phyloP scores from a whole-genome alignment of 2,888 invertebrate genomes.

The Drosophila rubida region DNA sequence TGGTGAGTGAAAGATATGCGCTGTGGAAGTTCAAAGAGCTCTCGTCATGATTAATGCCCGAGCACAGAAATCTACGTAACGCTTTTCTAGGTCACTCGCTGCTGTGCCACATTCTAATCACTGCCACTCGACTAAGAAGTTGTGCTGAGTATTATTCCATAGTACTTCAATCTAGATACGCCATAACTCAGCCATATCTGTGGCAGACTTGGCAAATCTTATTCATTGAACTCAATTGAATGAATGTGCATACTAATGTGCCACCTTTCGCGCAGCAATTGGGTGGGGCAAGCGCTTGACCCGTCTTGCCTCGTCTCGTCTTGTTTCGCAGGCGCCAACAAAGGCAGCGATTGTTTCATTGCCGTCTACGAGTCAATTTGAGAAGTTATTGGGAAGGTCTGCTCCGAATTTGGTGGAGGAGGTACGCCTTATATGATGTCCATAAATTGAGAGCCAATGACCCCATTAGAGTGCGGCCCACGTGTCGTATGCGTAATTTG shows the following conservation, averaged over 20 bases:
- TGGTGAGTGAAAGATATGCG: slow-evolving; percentile 20
- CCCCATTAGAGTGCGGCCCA: slow-evolving; percentile 24
- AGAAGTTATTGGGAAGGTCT: slow-evolving; percentile 7
- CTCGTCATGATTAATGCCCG: slow-evolving; percentile 9
- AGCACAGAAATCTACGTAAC: not conserved
- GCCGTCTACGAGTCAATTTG: slow-evolving; percentile 18
- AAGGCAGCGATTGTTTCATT: slow-evolving; percentile 29
- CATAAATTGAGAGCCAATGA: slow-evolving; percentile 20
- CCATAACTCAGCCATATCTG: not conserved
- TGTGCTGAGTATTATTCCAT: too few relatives aligned
- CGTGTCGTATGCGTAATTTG: slow-evolving; percentile 48
- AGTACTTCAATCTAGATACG: too few relatives aligned
- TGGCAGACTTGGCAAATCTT: not conserved
- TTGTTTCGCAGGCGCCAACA: slow-evolving; percentile 5
- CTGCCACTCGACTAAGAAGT: too few relatives aligned
- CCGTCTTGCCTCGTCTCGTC: slow-evolving; percentile 1
- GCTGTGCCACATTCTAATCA: not conserved
- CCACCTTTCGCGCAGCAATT: slow-evolving; percentile 34
- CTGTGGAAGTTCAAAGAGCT: slow-evolving; percentile 12
- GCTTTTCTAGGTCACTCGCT: slow-evolving; percentile 17
- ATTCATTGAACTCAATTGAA: slow-evolving; percentile 19
- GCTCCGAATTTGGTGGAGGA: slow-evolving; percentile 14
- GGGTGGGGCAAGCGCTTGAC: slow-evolving; percentile 44
- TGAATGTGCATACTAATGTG: slow-evolving; percentile 1
- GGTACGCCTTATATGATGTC: slow-evolving; percentile 15